Evolutionary conservation across 2,113 vertebrate genomes (phyloP).

Genomic region (Ailurus styani): DNA sequence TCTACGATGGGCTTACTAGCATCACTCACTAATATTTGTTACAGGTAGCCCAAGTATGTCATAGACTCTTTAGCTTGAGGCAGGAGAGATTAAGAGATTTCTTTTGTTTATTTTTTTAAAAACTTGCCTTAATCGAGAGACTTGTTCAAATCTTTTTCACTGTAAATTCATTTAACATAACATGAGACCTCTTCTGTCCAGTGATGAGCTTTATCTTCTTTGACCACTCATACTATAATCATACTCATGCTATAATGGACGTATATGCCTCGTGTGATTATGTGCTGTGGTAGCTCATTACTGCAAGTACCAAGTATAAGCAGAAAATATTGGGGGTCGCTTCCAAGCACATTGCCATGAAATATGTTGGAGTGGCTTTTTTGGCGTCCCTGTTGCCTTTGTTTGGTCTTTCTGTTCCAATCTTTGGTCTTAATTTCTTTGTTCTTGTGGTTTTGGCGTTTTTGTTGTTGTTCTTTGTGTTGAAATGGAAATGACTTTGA

Average conservation of each 20-base stretch:
- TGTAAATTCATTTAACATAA: background rate
- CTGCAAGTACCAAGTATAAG: background rate
- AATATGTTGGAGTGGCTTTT: background rate
- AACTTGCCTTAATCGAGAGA: background rate
- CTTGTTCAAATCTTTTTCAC: background rate
- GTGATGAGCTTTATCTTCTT: background rate
- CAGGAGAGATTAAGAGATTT: background rate
- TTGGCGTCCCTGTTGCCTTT: background rate
- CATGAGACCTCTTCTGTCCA: background rate
- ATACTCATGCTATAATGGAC: background rate
- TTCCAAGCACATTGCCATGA: rapidly evolving
- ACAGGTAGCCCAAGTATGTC: background rate
- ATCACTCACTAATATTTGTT: background rate
- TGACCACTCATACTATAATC: background rate
- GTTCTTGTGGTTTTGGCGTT: background rate
- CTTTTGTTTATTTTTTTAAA: background rate
- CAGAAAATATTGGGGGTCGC: background rate
- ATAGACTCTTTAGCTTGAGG: background rate
- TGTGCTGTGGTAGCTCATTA: background rate
- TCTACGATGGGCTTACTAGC: background rate
- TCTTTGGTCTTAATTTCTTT: background rate
- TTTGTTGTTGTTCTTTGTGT: background rate
- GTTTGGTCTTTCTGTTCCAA: background rate
- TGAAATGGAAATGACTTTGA: background rate
- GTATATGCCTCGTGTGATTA: background rate